Evolutionary conservation across 2,888 invertebrate species (phyloP).

Genomic region (Alsophila aescularia): DNA sequence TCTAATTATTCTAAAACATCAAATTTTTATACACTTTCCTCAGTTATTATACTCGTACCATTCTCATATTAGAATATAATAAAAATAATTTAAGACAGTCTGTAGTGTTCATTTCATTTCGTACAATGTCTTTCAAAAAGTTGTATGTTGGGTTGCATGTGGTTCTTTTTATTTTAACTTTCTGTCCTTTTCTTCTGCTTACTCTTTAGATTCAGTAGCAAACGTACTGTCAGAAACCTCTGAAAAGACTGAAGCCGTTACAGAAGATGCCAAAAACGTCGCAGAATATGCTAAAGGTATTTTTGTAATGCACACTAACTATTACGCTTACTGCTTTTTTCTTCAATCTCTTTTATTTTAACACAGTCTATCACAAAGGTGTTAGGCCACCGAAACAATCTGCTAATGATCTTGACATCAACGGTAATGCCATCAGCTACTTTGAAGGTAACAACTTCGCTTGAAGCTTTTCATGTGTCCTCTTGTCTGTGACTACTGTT

Average conservation of each 20-base stretch:
- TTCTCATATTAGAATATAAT: neutral
- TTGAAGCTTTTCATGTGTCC: slow-evolving; percentile 14
- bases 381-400: slow-evolving; percentile 19
- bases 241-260: slow-evolving; percentile 39
- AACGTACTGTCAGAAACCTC: slow-evolving; percentile 48
- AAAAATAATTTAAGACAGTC: neutral
- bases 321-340: slow-evolving; percentile 33
- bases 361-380: slow-evolving; percentile 39
- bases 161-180: slow-evolving; percentile 36
- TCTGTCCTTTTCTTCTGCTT: slow-evolving; percentile 41
- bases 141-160: slow-evolving; percentile 47
- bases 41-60: neutral
- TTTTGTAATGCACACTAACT: slow-evolving; percentile 17
- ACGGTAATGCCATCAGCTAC: slow-evolving; percentile 31
- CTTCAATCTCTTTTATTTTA: slow-evolving; percentile 35
- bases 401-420: slow-evolving; percentile 22
- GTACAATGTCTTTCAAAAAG: neutral
- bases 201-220: slow-evolving; percentile 60
- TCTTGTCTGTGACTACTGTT: slow-evolving; percentile 15
- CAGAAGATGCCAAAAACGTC: slow-evolving; percentile 41
- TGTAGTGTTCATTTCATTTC: neutral
- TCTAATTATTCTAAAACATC: neutral
- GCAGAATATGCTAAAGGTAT: slow-evolving; percentile 49
- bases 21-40: neutral
- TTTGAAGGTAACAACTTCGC: slow-evolving; percentile 39